These are phyloP conservation scores for Panzeria rudis DNA, from an alignment of 2,888 invertebrate species.

Conservation along the genomic window DNA sequence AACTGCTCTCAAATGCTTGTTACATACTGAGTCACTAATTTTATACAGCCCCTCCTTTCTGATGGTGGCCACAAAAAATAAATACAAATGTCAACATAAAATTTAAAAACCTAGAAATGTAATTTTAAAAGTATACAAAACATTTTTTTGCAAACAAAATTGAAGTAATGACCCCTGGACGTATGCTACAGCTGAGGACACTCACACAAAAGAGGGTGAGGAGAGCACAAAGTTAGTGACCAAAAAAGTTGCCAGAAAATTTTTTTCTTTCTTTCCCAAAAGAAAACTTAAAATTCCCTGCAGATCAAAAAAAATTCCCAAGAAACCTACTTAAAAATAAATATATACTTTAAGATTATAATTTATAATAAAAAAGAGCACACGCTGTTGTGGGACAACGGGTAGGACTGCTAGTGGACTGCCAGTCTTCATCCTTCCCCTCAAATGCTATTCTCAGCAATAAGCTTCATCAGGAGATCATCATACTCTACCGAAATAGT, in stretches of 20 bases:
- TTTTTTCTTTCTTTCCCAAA: not conserved
- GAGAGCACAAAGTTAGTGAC: conserved; percentile 23
- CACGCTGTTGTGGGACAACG: no score
- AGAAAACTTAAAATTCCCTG: no score
- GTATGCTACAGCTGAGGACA: conserved; percentile 58
- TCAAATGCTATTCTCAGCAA: no score
- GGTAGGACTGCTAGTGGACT: no score
- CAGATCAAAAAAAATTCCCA: not conserved
- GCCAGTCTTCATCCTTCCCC: no score
- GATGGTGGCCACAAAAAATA: conserved; percentile 26
- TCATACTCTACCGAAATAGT: no score
- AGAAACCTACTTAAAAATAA: not conserved
- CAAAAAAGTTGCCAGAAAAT: not conserved
- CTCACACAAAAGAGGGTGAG: conserved; percentile 3
- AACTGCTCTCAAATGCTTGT: not conserved
- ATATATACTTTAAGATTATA: no score
- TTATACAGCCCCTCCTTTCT: not conserved
- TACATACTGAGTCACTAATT: not conserved
- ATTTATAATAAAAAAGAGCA: no score
- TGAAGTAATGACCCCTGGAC: conserved; percentile 64
- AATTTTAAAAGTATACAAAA: conserved; percentile 3
- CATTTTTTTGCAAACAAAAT: not conserved
- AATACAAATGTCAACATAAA: conserved; percentile 58
- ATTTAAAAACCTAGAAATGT: conserved; percentile 48
- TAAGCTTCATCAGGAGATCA: no score